These are phyloP conservation scores for Temnothorax ravouxi DNA, from an alignment of 2,888 invertebrate genomes.

Conservation along the genomic window DNA sequence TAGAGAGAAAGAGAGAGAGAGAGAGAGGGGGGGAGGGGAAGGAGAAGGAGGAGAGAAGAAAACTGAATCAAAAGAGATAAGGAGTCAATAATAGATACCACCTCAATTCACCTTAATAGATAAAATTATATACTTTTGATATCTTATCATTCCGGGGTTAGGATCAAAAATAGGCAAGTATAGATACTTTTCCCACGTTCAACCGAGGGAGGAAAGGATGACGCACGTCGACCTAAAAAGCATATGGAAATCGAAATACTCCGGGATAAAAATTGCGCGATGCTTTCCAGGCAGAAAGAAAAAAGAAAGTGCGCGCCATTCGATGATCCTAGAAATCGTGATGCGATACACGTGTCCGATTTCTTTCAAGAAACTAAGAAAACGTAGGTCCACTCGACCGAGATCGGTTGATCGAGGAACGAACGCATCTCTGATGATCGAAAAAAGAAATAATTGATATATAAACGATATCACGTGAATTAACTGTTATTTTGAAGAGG, in stretches of 20 bases:
- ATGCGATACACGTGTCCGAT: conserved; percentile 58
- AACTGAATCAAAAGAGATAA: background rate
- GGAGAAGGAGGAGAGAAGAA: conserved; percentile 57
- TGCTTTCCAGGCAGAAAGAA: conserved; percentile 4
- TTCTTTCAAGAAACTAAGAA: conserved; percentile 72
- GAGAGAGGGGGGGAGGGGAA: conserved; percentile 52
- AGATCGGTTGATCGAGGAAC: conserved; percentile 47
- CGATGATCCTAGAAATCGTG: conserved; percentile 73
- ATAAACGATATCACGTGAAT: conserved; percentile 1
- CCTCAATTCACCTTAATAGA: background rate
- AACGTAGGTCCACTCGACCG: conserved; percentile 55
- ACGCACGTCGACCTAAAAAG: background rate
- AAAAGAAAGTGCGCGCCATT: conserved; percentile 58
- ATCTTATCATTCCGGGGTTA: conserved; percentile 4
- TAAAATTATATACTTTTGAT: conserved; percentile 5
- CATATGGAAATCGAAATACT: conserved; percentile 21
- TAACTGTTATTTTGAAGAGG: background rate
- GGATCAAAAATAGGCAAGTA: conserved; percentile 4
- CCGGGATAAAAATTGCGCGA: background rate
- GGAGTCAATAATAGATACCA: conserved; percentile 6
- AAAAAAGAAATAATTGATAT: background rate
- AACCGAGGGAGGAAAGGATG: background rate
- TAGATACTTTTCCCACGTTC: background rate
- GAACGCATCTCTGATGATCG: background rate
- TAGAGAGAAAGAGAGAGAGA: background rate